Conservation (phyloP, 2,113 vertebrate species). For the Neofelis nebulosa region DNA sequence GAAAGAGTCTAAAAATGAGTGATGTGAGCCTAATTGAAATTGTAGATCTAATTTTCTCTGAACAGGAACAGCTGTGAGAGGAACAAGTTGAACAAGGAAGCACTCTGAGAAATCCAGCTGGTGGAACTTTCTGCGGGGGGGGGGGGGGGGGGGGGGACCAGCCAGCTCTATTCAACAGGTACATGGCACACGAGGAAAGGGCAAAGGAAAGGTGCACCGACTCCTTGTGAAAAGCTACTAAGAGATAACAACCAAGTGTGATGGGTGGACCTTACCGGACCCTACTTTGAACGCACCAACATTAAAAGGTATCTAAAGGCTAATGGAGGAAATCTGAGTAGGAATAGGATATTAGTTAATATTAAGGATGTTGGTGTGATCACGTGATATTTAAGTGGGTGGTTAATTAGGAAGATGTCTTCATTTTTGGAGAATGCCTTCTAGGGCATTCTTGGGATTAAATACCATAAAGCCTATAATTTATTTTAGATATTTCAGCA, state of each 20-base stretch:
- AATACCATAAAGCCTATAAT: background rate
- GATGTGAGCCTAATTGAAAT: background rate
- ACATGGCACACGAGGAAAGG: no score
- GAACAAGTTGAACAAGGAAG: background rate
- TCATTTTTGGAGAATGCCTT: background rate
- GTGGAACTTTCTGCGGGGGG: background rate
- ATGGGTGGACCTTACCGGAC: background rate
- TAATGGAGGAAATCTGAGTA: background rate
- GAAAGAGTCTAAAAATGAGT: background rate
- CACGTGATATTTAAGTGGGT: background rate
- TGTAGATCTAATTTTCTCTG: background rate
- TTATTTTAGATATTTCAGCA: conserved; percentile 43
- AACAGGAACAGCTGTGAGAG: background rate
- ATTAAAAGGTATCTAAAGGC: background rate
- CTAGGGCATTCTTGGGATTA: background rate
- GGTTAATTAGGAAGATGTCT: background rate
- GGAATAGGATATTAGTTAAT: background rate
- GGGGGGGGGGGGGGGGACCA: no score
- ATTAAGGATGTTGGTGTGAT: background rate
- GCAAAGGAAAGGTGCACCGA: accelerated
- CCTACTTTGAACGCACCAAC: background rate
- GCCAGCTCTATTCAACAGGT: background rate
- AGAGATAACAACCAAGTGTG: background rate
- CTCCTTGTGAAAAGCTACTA: background rate
- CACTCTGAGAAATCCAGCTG: background rate